Base-by-base conservation (phyloP, 2,888 invertebrate species). In the Mythimna lalbum region DNA sequence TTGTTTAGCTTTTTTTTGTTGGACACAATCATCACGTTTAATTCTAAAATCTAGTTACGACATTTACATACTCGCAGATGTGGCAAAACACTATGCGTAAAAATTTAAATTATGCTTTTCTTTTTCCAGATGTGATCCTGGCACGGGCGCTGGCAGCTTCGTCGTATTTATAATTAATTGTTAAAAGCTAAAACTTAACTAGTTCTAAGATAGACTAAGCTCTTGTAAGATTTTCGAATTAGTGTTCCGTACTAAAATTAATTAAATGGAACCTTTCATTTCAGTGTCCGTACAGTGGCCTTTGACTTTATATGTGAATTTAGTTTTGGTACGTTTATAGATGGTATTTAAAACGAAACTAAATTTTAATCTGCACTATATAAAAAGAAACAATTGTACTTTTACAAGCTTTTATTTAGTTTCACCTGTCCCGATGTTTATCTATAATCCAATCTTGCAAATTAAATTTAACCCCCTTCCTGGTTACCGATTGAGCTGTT, bases 121-220 rank as follows among this genome's bases (percentile, higher is more conserved):
- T 53, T 50, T 52, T 80, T 78, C 1, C 82, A 81, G 80, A n/a
- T 52, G 4, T 82, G 68, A 83, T 27, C 65, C 31, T 21, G 59
- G 36, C n/a, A 39, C 6, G 3, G 62, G 50, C 21, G 53, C 53
- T 52, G 57, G 17, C n/a, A 50, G 47, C 49, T 33, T 55, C 23
- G 43, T 27, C 21, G 50, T 66, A 67, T 31, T 76, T 78, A 59
- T 67, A 52, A n/a, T 67, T 81, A 75, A 62, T 70, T 70, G 50
- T 57, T 65, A 59, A 78, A 21, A 33, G 50, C 14, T 74, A 36
- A 70, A 80, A 76, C 78, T 85, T 85, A 86, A 84, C 66, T 87
- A 94, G 63, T 59, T 69, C 33, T 83, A 85, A 77, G 70, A 10
- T 78, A 67, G 7, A 23, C 10, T 83, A 81, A 78, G 81, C 70